Base-by-base conservation (phyloP, 1,140 invertebrate species). In the Latrodectus geometricus region DNA sequence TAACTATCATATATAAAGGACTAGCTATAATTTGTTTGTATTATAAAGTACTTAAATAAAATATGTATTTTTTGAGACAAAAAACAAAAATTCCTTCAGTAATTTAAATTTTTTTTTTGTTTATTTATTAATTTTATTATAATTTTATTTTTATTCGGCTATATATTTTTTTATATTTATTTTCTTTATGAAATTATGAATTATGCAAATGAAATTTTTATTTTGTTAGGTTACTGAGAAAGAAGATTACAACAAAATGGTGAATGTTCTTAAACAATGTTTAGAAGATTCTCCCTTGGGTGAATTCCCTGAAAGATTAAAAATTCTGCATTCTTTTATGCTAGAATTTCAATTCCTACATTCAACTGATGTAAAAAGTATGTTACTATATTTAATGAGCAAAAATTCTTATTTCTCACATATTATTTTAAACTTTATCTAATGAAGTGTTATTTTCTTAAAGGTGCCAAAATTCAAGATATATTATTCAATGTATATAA, bases 401-500 rank as follows among this genome's bases (percentile, higher is more conserved):
- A 11, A 65, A 1, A 70, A 4, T 20, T 70, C 20, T n/a, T 9
- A n/a, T 17, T 23, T 74, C 54, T 66, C 70, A 74, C n/a, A 54
- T 35, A 12, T 35, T 23, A 81, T 14, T 72, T 20, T 52, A 54
- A 15, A 17, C 56, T 78, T 66, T 50, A 20, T 50, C 21, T 35
- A n/a, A 65, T 56, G 17, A 21, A 70, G 5, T 70, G 9, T 81
- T 23, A 21, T 72, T 81, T 21, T 81, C 35, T 72, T 14, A 14
- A 4, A 35, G 11, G 8, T 69, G 4, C 14, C 20, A n/a, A 91
- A 93, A 83, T 89, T 96, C 0, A 91, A 94, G 93, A 93, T 14
- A 93, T 96, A 8, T 89, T 98, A 0, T 97, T 96, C 94, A 98
- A 98, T 91, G 90, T 97, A 1, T 94, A 96, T 90, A 92, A 94